These are phyloP conservation scores for Lithobates sylvaticus DNA, from an alignment of 2,797 vertebrate species.

Conservation along the genomic window DNA sequence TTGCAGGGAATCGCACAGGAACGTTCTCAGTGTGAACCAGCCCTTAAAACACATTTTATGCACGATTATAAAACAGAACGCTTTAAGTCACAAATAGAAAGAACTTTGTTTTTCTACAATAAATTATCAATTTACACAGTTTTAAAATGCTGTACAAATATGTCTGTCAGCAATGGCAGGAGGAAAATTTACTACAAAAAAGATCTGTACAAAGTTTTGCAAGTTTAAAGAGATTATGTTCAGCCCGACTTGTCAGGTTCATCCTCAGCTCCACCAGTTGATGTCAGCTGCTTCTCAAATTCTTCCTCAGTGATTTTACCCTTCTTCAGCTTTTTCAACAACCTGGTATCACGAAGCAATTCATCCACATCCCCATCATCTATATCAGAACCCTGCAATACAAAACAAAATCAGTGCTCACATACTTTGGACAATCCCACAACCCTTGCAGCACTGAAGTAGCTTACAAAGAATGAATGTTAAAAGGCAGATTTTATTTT, in stretches of 20 bases:
- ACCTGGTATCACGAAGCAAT: constrained; percentile 88
- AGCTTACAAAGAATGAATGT: no score
- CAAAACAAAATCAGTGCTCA: not conserved
- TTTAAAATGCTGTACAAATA: not conserved
- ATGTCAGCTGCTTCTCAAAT: constrained; percentile 84
- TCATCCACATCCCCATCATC: constrained; percentile 88
- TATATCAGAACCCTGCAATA: constrained; percentile 81
- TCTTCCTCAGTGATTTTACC: constrained; percentile 91
- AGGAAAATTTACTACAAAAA: not conserved
- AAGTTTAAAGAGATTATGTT: not conserved
- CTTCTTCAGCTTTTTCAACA: constrained; percentile 92
- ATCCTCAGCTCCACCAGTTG: not conserved
- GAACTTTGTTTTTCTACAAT: not conserved
- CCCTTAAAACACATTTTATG: no score
- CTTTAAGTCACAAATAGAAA: not conserved
- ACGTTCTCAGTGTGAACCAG: no score
- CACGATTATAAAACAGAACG: no score
- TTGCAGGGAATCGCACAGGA: no score
- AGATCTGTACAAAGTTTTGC: not conserved
- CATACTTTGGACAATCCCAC: not conserved
- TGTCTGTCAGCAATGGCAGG: not conserved
- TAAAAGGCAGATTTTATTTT: no score
- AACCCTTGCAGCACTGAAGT: no score
- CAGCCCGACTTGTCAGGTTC: constrained; percentile 36
- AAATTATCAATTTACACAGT: not conserved